A percentile compares a stretch with the other conserved stretches of the same genome.
Conservation (phyloP, 2,797 vertebrate genomes). For the Steatocranus sp. region DNA sequence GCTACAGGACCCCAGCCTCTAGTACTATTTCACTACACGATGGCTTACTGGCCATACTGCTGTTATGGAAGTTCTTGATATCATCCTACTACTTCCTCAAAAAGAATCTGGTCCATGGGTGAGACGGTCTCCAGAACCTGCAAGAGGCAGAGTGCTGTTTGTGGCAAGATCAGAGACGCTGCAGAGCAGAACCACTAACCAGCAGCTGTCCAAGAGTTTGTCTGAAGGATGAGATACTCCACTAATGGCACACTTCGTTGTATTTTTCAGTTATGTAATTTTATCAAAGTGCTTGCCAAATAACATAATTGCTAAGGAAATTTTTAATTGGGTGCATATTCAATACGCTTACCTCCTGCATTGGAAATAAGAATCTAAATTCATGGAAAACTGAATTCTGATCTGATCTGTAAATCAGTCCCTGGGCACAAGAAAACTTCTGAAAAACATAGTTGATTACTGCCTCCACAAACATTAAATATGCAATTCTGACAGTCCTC, state of each 20-base stretch:
- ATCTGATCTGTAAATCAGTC: neutral
- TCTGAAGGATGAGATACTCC: neutral
- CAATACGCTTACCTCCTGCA: neutral
- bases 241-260: neutral
- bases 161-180: neutral
- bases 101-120: neutral
- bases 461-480: neutral
- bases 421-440: neutral
- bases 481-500: neutral
- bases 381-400: neutral
- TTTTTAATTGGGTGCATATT: neutral
- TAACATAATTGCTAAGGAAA: neutral
- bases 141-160: neutral
- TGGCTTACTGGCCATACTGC: neutral
- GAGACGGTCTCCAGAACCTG: neutral
- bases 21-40: neutral
- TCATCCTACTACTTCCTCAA: neutral
- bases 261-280: neutral
- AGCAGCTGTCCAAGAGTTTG: neutral
- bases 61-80: neutral
- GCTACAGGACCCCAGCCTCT: neutral
- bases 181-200: neutral
- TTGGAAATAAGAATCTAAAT: neutral
- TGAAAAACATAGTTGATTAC: neutral
- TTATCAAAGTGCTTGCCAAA: neutral